phyloP scores from a whole-genome alignment of 2,797 vertebrate genomes.

The Chloroceryle amazona region DNA sequence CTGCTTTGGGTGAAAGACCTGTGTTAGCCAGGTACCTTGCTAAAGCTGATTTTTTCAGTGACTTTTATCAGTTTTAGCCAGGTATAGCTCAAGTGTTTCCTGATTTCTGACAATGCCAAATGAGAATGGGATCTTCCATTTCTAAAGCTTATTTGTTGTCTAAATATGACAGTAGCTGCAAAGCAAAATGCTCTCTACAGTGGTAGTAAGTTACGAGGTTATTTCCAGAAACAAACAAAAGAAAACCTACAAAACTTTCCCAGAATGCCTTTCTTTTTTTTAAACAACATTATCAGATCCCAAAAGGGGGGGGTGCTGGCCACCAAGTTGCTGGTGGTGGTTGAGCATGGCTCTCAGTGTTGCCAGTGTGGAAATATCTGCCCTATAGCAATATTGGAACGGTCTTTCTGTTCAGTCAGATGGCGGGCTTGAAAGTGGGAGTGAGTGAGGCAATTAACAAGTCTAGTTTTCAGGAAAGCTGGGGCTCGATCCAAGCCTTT shows the following conservation, averaged over 20 bases:
- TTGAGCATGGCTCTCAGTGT: not conserved
- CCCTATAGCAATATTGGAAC: not conserved
- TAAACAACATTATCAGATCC: not conserved
- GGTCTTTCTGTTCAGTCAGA: not conserved
- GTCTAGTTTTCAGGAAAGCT: constrained; percentile 56
- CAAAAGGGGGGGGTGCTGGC: not conserved
- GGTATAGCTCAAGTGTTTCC: not conserved
- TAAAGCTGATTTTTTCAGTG: not conserved
- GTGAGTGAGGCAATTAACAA: constrained; percentile 38
- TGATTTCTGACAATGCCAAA: not conserved
- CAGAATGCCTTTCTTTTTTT: not conserved
- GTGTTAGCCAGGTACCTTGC: not conserved
- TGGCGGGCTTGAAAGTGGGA: not conserved
- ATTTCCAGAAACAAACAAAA: not conserved
- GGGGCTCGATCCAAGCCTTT: constrained; percentile 1
- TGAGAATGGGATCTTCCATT: not conserved
- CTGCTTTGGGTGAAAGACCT: not conserved
- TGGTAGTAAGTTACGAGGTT: not conserved
- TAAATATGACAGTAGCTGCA: not conserved
- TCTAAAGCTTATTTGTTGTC: not conserved
- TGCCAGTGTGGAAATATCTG: not conserved
- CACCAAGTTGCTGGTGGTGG: not conserved
- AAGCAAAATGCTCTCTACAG: not conserved
- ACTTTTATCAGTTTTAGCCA: not conserved
- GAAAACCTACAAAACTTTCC: not conserved